A percentile compares a stretch with the other conserved stretches of the same genome.
Conservation (phyloP, 2,113 vertebrate species). For the Otocyon megalotis region DNA sequence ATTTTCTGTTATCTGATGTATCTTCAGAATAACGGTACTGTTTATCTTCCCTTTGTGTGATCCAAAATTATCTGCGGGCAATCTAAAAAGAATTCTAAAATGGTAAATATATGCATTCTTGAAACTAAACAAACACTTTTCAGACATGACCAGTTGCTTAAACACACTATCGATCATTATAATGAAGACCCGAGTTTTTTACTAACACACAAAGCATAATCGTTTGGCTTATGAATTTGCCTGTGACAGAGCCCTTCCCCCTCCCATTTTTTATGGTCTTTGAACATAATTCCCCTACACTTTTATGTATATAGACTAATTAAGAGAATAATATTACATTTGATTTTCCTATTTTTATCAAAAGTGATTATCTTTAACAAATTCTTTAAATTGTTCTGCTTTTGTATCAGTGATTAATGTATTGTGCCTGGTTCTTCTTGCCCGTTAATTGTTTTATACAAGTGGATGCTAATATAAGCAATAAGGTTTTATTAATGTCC, state of each 20-base stretch:
- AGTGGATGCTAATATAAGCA: slow-evolving; percentile 82
- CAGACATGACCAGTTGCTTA: slow-evolving; percentile 78
- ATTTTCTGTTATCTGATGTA: not conserved
- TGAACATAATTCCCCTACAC: slow-evolving; percentile 10
- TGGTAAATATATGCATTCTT: slow-evolving; percentile 54
- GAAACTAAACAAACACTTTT: slow-evolving; percentile 83
- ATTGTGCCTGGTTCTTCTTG: slow-evolving; percentile 80
- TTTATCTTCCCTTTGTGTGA: slow-evolving; percentile 28
- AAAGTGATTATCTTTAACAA: slow-evolving; percentile 81
- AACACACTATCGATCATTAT: slow-evolving; percentile 75
- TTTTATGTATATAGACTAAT: slow-evolving; percentile 33
- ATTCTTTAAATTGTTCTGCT: slow-evolving; percentile 77
- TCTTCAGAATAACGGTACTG: not conserved
- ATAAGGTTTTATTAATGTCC: slow-evolving; percentile 83
- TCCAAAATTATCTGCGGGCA: slow-evolving; percentile 47
- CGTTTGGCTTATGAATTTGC: slow-evolving; percentile 48
- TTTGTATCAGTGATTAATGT: slow-evolving; percentile 81
- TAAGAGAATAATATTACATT: slow-evolving; percentile 57
- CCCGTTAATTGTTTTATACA: slow-evolving; percentile 83
- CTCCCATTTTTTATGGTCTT: not conserved
- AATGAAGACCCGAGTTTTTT: slow-evolving; percentile 75
- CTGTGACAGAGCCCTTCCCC: not conserved
- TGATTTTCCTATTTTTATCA: slow-evolving; percentile 78
- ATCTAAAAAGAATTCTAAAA: slow-evolving; percentile 60
- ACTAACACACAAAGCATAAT: slow-evolving; percentile 51